A percentile compares a stretch with the other conserved stretches of the same genome.
These are phyloP conservation scores for Syrmaticus mikado DNA, from an alignment of 2,113 vertebrate genomes.

Conservation along the genomic window DNA sequence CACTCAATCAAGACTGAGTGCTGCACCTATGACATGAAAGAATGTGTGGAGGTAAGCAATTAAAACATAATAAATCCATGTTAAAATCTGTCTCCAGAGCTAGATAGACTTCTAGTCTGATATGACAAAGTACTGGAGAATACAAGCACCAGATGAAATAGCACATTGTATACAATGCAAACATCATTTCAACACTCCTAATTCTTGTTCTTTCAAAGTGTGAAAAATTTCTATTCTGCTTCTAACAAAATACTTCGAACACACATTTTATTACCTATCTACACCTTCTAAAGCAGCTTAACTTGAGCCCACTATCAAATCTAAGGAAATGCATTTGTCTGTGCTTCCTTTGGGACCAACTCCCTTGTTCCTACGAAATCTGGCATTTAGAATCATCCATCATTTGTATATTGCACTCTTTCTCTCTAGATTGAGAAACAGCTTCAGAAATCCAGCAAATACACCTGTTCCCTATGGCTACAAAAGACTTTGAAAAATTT, in stretches of 20 bases:
- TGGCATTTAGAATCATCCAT: background rate
- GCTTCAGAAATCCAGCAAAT: background rate
- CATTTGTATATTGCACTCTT: background rate
- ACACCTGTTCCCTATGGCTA: background rate
- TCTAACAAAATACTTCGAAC: background rate
- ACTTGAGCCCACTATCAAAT: background rate
- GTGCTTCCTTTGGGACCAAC: background rate
- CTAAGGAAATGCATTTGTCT: background rate
- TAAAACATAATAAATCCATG: slow-evolving; percentile 52
- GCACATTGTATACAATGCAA: background rate
- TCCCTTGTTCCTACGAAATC: background rate
- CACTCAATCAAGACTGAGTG: slow-evolving; percentile 10
- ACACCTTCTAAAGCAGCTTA: background rate
- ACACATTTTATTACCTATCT: background rate
- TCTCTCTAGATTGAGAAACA: background rate
- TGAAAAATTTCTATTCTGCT: background rate
- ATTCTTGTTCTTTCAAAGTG: background rate
- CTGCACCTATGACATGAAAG: background rate
- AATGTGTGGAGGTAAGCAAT: slow-evolving; percentile 31
- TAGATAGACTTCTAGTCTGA: background rate
- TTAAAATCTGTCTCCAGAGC: background rate
- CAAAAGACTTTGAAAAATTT: background rate
- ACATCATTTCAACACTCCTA: background rate
- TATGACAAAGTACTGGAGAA: background rate
- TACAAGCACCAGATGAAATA: background rate